Base-by-base conservation (phyloP, 2,888 invertebrate species). In the Drosophila phalerata region DNA sequence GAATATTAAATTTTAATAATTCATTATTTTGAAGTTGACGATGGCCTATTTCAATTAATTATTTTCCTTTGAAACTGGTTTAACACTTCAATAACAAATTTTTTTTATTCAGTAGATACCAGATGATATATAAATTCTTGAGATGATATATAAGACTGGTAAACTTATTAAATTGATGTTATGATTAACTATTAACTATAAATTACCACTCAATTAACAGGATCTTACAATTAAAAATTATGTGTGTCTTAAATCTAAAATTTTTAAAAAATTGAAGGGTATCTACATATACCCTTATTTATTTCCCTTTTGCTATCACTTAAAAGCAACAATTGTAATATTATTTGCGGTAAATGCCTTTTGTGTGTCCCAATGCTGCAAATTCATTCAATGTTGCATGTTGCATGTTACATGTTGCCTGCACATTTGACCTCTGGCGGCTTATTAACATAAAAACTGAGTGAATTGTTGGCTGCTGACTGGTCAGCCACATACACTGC, bases 361-460 rank as follows among this genome's bases (percentile, higher is more conserved):
- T 34, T 22, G 58, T 30, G 30, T n/a, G n/a, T 17, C 17, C 15
- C 8, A 32, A 17, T 32, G 47, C 13, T 11, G 19, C 17, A 30
- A 34, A 9, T 15, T 9, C 22, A 10, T 15, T 48, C 13, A 17
- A 49, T 37, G 22, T n/a, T 9, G 37, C 37, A 37, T 37, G 32
- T 43, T 61, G 56, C 37, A 47, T 56, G 38, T 15, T 8, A 53
- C 48, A 38, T 61, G 56, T 38, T 13, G 63, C 48, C 17, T 49
- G 53, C 53, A 22, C 28, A 57, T 66, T 55, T 60, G 37, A 52
- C 9, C 69, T 48, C 79, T 56, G 58, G 62, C 48, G 63, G 73
- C 80, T 69, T 85, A 82, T 83, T 88, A 83, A 79, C 65, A 79
- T 81, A 77, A 74, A 81, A 74, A 71, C 49, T 62, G 51, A 69